Base-by-base conservation (phyloP, 2,888 invertebrate genomes). In the Folsomia manolachei region DNA sequence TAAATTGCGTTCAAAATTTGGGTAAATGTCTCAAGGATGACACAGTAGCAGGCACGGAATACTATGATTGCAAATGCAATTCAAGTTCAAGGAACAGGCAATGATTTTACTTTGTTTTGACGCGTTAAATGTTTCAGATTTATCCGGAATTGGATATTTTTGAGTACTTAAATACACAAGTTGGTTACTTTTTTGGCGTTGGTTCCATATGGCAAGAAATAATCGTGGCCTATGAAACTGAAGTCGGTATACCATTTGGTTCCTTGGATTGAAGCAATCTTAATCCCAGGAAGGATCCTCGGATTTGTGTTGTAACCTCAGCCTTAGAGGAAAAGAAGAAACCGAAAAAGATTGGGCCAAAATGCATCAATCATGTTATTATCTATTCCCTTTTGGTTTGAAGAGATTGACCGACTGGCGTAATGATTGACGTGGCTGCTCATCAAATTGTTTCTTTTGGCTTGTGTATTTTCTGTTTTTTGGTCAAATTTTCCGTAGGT, bases 381-480 rank as follows among this genome's bases (percentile, higher is more conserved):
- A 66, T 66, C 66, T 52, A 51, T 66, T 66, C 51, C 52, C 63
- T 25, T 63, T 60, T 64, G n/a, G 27, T 39, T 39, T 14, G 26
- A 4, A 21, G 51, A 66, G 66, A 66, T 66, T 52, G 27, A 66
- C 66, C 66, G 66, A 52, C 66, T 7, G 27, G 64, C 24, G 52
- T 69, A 67, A 71, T 75, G 75, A 75, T 75, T 75, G 75, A 75
- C 75, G 75, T 75, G 75, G 68, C 65, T 65, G 52, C 69, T 75
- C 68, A 75, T 75, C 75, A 75, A 71, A 69, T 62, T 72, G 75
- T 72, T 72, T 70, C 70, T 60, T 68, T 68, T 63, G 70, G 63
- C 63, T 63, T 74, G n/a, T n/a, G n/a, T n/a, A 39, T 39, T 39
- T 39, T 39, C 39, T 39, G 39, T 14, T 14, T 39, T 39, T 39